Conservation (phyloP, 2,113 vertebrate genomes). For the Alexandromys fortis region DNA sequence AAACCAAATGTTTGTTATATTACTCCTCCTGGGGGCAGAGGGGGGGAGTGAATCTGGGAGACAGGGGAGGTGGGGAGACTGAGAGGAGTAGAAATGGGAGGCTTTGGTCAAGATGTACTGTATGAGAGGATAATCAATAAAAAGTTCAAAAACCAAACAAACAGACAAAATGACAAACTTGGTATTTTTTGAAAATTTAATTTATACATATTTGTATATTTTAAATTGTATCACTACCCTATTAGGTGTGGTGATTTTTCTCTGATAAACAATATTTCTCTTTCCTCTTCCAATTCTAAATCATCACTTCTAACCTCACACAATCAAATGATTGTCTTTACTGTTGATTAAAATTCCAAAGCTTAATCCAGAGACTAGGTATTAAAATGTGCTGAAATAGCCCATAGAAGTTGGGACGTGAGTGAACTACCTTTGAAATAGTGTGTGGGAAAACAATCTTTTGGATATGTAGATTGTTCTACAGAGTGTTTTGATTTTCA, state of each 20-base stretch:
- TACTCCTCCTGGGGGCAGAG: not conserved
- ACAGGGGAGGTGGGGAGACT: too few relatives aligned
- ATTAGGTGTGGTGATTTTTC: not conserved
- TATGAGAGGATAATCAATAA: too few relatives aligned
- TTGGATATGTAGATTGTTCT: constrained; percentile 34
- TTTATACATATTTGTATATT: not conserved
- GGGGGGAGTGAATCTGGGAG: not conserved
- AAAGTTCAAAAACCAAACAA: not conserved
- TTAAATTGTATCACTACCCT: not conserved
- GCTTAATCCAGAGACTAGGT: not conserved
- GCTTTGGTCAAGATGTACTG: not conserved
- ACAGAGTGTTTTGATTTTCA: constrained; percentile 51
- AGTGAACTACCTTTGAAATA: constrained; percentile 53
- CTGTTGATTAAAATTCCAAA: constrained; percentile 37
- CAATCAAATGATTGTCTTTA: not conserved
- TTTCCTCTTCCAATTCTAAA: not conserved
- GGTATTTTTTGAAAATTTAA: not conserved
- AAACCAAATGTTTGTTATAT: not conserved
- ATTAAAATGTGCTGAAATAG: constrained; percentile 31
- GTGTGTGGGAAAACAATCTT: not conserved
- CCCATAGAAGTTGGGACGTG: not conserved
- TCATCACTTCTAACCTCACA: not conserved
- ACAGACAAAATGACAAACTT: not conserved
- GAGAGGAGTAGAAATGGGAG: not conserved
- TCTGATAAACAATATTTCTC: constrained; percentile 27